phyloP scores from a whole-genome alignment of 2,888 invertebrate genomes.

The Thysanoteuthis rhombus region DNA sequence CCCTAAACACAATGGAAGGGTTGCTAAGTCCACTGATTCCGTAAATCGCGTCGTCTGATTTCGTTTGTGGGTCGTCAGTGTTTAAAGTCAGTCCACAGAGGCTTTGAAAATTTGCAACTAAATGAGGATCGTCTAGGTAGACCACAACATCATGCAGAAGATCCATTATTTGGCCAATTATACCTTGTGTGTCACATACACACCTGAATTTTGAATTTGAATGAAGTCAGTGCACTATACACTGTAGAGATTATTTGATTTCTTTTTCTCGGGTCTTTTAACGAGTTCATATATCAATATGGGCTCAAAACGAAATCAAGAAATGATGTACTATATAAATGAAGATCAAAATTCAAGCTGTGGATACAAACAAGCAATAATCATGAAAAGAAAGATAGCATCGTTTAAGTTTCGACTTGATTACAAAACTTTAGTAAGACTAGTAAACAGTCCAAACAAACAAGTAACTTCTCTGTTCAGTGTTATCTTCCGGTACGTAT shows the following conservation, averaged over 20 bases:
- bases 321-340: background rate
- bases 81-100: conserved; percentile 13
- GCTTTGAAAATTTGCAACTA: background rate
- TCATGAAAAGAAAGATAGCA: background rate
- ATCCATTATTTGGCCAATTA: conserved; percentile 24
- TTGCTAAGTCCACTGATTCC: background rate
- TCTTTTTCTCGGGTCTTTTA: too few relatives aligned
- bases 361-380: background rate
- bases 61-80: background rate
- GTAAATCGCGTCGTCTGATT: background rate
- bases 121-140: conserved; percentile 25
- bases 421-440: background rate
- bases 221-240: too few relatives aligned
- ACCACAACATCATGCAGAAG: background rate
- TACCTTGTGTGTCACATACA: background rate
- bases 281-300: too few relatives aligned
- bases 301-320: background rate
- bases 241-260: too few relatives aligned
- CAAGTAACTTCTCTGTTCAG: background rate
- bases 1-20: conserved; percentile 23
- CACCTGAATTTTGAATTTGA: background rate
- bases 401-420: background rate
- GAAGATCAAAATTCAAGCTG: background rate
- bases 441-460: background rate
- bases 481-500: background rate